Evolutionary conservation across 2,888 invertebrate genomes (phyloP).

Genomic region (Lottia gigantea): DNA sequence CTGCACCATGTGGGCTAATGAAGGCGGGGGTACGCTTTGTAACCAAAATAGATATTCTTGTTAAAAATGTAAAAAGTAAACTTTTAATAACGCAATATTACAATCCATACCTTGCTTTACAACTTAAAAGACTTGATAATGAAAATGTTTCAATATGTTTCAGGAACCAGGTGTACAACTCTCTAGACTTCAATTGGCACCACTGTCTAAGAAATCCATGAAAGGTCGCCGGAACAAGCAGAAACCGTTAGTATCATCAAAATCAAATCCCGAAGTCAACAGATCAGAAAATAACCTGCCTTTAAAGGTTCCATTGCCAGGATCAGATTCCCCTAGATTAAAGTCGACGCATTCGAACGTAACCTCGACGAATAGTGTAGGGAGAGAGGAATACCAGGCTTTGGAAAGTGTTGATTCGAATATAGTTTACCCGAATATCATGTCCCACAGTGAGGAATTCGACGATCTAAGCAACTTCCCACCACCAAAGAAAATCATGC

Average conservation of each 20-base stretch:
- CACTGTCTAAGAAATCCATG: conserved; percentile 8
- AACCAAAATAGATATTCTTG: too few relatives aligned
- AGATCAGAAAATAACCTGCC: conserved; percentile 1
- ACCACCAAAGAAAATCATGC: conserved; percentile 46
- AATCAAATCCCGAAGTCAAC: conserved; percentile 3
- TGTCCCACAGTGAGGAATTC: conserved; percentile 40
- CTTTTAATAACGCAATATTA: too few relatives aligned
- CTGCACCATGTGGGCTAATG: too few relatives aligned
- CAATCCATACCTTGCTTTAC: too few relatives aligned
- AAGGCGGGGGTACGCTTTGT: too few relatives aligned
- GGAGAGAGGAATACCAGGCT: neutral
- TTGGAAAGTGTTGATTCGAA: conserved; percentile 24
- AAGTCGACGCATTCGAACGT: neutral
- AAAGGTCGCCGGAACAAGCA: conserved; percentile 7
- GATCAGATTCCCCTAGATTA: neutral
- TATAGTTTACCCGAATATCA: conserved; percentile 38
- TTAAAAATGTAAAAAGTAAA: too few relatives aligned
- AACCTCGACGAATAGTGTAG: neutral
- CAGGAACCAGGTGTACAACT: conserved; percentile 10
- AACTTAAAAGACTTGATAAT: too few relatives aligned
- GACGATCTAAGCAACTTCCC: conserved; percentile 51
- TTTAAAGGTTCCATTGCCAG: neutral
- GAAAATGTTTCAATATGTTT: too few relatives aligned
- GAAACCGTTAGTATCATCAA: conserved; percentile 1
- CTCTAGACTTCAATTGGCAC: conserved; percentile 13